Conservation (phyloP, 1,140 invertebrate genomes). For the Chionoecetes opilio region DNA sequence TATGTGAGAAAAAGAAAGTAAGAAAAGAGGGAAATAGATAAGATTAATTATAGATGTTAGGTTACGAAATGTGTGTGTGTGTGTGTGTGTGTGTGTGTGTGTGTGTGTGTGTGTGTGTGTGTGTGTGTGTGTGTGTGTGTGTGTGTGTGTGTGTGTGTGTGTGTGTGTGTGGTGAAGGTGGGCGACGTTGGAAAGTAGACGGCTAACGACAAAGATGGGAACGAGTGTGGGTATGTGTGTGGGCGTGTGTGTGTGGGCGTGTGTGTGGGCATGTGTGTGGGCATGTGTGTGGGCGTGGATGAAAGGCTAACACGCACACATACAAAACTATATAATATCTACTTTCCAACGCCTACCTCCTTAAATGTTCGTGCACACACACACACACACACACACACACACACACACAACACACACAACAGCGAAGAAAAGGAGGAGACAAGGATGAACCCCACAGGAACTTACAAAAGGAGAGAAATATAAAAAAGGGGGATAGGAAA, state of each 20-base stretch:
- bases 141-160: conserved; percentile 27
- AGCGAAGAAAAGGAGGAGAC: background rate
- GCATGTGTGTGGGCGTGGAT: background rate
- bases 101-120: conserved; percentile 27
- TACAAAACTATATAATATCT: background rate
- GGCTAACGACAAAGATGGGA: too few relatives aligned
- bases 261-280: background rate
- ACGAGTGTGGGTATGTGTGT: too few relatives aligned
- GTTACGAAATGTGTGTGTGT: too few relatives aligned
- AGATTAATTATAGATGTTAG: background rate
- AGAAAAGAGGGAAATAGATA: background rate
- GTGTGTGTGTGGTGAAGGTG: background rate
- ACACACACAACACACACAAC: background rate
- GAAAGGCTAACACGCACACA: background rate
- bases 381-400: background rate
- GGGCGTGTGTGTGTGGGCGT: too few relatives aligned
- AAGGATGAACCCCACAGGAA: too few relatives aligned
- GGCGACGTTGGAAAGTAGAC: background rate
- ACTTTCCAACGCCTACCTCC: too few relatives aligned
- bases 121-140: conserved; percentile 27
- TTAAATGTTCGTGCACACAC: background rate
- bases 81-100: background rate
- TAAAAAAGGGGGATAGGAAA: too few relatives aligned
- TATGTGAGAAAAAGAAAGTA: background rate
- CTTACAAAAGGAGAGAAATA: too few relatives aligned